Percentiles rank a stretch among this genome's conserved stretches.
These are phyloP conservation scores for Drosophila atripex DNA, from an alignment of 2,888 invertebrate genomes.

Conservation along the genomic window DNA sequence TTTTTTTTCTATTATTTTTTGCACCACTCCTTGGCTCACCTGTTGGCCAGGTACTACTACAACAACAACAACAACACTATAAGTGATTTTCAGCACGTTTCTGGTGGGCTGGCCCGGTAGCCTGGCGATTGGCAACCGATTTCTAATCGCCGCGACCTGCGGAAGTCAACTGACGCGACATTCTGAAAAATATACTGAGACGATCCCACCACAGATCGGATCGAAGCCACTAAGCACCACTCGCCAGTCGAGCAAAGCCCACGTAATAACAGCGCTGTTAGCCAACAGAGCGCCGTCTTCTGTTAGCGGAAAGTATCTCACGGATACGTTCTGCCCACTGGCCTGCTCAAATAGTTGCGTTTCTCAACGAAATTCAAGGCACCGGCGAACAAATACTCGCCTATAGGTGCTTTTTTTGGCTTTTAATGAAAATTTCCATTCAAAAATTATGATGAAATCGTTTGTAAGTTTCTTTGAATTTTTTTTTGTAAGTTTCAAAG, in stretches of 20 bases:
- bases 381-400: too few relatives aligned
- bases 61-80: neutral
- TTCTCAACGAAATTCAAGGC: neutral
- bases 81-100: neutral
- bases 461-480: neutral
- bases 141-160: conserved; percentile 19
- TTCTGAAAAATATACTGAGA: conserved; percentile 11
- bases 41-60: neutral
- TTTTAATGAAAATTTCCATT: neutral
- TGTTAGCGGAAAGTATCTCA: neutral
- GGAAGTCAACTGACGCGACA: conserved; percentile 15
- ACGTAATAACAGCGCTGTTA: conserved; percentile 31
- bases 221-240: conserved; percentile 40
- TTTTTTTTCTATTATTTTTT: neutral
- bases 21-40: conserved; percentile 2
- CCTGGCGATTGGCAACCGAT: neutral
- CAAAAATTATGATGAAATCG: neutral
- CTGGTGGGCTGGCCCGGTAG: neutral
- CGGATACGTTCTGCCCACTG: neutral
- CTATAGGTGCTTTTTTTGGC: neutral
- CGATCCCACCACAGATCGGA: conserved; percentile 13
- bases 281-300: conserved; percentile 10
- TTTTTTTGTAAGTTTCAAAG: too few relatives aligned
- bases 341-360: neutral
- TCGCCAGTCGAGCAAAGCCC: conserved; percentile 41